Conservation (phyloP, 2,113 vertebrate genomes). For the Microtus oregoni region DNA sequence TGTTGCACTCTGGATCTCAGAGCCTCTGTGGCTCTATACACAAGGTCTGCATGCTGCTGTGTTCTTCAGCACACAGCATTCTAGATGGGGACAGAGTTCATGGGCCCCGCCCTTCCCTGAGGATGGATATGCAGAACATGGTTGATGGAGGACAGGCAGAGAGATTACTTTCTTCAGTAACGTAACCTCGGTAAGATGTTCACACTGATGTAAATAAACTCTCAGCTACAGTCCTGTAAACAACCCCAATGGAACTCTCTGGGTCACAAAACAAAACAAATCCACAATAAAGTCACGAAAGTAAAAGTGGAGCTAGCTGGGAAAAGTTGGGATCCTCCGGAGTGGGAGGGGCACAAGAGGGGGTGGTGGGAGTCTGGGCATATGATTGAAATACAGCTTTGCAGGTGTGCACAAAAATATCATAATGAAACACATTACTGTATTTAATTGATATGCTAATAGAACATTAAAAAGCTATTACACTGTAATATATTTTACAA, state of each 20-base stretch:
- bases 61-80: not conserved
- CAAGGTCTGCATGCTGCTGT: not conserved
- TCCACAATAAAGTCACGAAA: not conserved
- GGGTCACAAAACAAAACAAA: not conserved
- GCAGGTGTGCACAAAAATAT: not conserved
- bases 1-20: not conserved
- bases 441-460: not conserved
- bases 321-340: not conserved
- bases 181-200: too few species aligned
- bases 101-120: not conserved
- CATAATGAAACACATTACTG: not conserved
- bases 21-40: not conserved
- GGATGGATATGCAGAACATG: not conserved
- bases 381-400: not conserved
- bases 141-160: not conserved
- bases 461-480: slow-evolving; percentile 2
- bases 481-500: not conserved
- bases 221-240: not conserved
- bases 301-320: not conserved
- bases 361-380: not conserved
- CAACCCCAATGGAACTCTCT: not conserved
- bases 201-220: not conserved
- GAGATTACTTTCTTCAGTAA: not conserved
- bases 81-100: too few species aligned
- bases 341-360: not conserved